These are phyloP conservation scores for Anser brachyrhynchus DNA, from an alignment of 2,113 vertebrate genomes.

Conservation along the genomic window DNA sequence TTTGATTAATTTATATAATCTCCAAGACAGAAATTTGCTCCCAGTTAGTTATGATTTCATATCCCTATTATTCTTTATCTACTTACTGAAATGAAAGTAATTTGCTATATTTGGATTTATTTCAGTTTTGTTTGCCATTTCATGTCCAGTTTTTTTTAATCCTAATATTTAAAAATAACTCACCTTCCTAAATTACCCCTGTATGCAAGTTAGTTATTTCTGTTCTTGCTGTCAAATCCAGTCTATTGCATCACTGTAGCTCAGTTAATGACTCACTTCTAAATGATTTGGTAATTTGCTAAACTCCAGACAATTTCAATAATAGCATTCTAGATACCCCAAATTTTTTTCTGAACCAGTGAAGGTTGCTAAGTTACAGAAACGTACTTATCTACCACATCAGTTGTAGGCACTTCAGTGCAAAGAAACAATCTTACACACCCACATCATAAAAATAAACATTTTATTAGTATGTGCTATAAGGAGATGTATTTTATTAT, in stretches of 20 bases:
- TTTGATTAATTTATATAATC: not conserved
- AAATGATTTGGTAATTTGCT: conserved; percentile 39
- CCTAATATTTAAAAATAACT: conserved; percentile 15
- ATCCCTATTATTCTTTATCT: not conserved
- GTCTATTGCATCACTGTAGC: conserved; percentile 17
- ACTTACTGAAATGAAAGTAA: conserved; percentile 9
- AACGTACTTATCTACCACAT: conserved; percentile 19
- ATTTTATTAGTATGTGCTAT: not conserved
- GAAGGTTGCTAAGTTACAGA: conserved; percentile 63
- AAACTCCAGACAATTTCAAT: conserved; percentile 43
- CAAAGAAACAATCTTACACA: conserved; percentile 42
- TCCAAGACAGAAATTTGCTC: not conserved
- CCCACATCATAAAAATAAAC: conserved; percentile 16
- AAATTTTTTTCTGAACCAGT: not conserved
- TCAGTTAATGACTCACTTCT: conserved; percentile 53
- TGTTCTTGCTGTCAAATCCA: conserved; percentile 2
- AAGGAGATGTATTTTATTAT: not conserved
- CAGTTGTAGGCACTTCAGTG: conserved; percentile 9
- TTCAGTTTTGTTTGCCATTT: conserved; percentile 37
- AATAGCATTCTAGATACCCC: conserved; percentile 11
- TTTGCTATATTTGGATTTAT: conserved; percentile 29
- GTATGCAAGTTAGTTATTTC: conserved; percentile 35
- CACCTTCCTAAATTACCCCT: not conserved
- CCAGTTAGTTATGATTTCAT: not conserved
- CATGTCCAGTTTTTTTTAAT: not conserved